Conservation (phyloP, 2,797 vertebrate genomes). For the Gorsachius magnificus region DNA sequence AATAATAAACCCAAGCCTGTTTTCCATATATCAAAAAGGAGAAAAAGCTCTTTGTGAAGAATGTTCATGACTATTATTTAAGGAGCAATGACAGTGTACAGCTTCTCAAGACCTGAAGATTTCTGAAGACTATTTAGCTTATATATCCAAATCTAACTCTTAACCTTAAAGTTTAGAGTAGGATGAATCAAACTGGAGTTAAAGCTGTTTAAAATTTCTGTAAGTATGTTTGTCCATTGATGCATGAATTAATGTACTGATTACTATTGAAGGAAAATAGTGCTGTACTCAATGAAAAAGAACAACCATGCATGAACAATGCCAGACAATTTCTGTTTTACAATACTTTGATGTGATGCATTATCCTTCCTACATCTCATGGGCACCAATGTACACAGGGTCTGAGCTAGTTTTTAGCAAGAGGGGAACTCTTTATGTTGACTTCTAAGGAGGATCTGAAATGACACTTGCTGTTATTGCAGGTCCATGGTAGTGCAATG, state of each 20-base stretch:
- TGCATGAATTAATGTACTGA: fast-evolving
- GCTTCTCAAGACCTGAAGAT: neutral
- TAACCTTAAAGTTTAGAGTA: neutral
- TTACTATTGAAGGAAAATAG: neutral
- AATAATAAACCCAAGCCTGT: neutral
- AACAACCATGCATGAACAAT: neutral
- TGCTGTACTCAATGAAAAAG: neutral
- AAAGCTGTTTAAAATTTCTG: neutral
- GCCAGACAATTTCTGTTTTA: neutral
- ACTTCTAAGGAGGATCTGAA: neutral
- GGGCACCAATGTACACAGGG: fast-evolving
- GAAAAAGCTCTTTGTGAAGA: neutral
- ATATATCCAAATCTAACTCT: neutral
- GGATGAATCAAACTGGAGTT: neutral
- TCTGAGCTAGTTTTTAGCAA: neutral
- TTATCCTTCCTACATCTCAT: neutral
- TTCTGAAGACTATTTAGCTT: neutral
- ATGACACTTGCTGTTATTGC: neutral
- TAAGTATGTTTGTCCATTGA: neutral
- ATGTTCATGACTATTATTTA: neutral
- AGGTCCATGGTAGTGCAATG: neutral
- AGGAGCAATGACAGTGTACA: neutral
- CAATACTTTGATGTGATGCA: neutral
- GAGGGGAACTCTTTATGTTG: neutral
- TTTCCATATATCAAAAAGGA: neutral